phyloP scores from a whole-genome alignment of 2,888 invertebrate species.

The Galeruca laticollis region DNA sequence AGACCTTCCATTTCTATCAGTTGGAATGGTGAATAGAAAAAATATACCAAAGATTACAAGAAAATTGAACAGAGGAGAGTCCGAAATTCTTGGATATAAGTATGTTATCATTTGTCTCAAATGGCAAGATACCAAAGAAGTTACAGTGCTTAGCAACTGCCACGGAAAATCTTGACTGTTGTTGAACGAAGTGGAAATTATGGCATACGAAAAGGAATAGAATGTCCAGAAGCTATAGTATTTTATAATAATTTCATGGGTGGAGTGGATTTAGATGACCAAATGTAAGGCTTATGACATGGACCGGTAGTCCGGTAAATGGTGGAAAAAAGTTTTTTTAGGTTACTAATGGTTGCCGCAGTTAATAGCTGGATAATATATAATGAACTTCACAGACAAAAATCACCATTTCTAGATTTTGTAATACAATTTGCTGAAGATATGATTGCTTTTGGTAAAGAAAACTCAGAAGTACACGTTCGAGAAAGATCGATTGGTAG shows the following conservation, averaged over 20 bases:
- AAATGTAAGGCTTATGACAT: conserved; percentile 53
- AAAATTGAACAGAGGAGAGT: too few species aligned
- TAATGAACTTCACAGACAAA: conserved; percentile 1
- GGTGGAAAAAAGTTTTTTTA: conserved; percentile 56
- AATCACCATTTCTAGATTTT: background rate
- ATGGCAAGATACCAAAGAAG: too few species aligned
- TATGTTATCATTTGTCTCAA: too few species aligned
- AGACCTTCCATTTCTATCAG: too few species aligned
- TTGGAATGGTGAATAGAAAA: too few species aligned
- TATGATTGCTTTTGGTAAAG: background rate
- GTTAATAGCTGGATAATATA: conserved; percentile 51
- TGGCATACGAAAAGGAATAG: conserved; percentile 48
- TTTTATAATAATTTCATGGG: conserved; percentile 50
- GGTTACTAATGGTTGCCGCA: conserved; percentile 49
- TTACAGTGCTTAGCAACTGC: conserved; percentile 54
- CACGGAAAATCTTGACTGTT: too few species aligned
- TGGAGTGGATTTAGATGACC: conserved; percentile 55
- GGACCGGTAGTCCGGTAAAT: conserved; percentile 52
- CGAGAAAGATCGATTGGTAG: background rate
- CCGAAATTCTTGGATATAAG: too few species aligned
- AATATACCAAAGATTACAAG: too few species aligned
- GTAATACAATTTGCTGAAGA: background rate
- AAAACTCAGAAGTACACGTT: background rate
- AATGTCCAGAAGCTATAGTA: conserved; percentile 46
- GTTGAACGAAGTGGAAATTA: conserved; percentile 51